Evolutionary conservation across 2,888 invertebrate genomes (phyloP).

Genomic region (Agrochola lychnidis): DNA sequence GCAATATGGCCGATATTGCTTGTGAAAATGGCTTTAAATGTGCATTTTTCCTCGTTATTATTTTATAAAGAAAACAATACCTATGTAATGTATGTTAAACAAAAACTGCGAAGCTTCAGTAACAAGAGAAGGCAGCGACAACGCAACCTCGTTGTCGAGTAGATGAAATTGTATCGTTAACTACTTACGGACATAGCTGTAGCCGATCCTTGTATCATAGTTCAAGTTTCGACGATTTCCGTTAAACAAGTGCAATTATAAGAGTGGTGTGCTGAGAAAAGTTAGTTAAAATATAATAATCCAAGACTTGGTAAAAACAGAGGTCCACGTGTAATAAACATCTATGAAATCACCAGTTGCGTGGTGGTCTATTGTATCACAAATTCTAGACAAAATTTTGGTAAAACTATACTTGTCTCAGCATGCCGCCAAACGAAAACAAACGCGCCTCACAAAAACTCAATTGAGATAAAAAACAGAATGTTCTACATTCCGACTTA

Average conservation of each 20-base stretch:
- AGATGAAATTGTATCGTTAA: slow-evolving; percentile 55
- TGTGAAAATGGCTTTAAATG: not conserved
- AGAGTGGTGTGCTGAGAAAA: slow-evolving; percentile 35
- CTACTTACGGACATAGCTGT: slow-evolving; percentile 33
- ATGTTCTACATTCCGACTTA: slow-evolving; percentile 63
- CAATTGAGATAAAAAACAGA: slow-evolving; percentile 41
- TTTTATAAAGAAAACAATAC: slow-evolving; percentile 10
- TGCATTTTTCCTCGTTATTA: slow-evolving; percentile 5
- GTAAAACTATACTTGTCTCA: slow-evolving; percentile 21
- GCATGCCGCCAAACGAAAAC: slow-evolving; percentile 21
- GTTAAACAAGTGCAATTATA: slow-evolving; percentile 50
- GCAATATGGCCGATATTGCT: slow-evolving; percentile 9
- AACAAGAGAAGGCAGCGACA: slow-evolving; percentile 47
- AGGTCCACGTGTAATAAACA: not conserved
- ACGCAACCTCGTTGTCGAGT: slow-evolving; percentile 23
- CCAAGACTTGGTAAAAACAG: not conserved
- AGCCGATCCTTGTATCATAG: slow-evolving; percentile 37
- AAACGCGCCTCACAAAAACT: slow-evolving; percentile 35
- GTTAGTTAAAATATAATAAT: not conserved
- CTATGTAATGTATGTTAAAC: not conserved
- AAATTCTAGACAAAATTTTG: not conserved
- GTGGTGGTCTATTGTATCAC: not conserved
- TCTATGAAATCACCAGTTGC: not conserved
- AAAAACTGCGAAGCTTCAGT: slow-evolving; percentile 52
- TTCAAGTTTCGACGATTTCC: slow-evolving; percentile 49